Percentiles rank a stretch among this genome's conserved stretches.
Conservation (phyloP, 2,888 invertebrate genomes). For the Cinara cedri region DNA sequence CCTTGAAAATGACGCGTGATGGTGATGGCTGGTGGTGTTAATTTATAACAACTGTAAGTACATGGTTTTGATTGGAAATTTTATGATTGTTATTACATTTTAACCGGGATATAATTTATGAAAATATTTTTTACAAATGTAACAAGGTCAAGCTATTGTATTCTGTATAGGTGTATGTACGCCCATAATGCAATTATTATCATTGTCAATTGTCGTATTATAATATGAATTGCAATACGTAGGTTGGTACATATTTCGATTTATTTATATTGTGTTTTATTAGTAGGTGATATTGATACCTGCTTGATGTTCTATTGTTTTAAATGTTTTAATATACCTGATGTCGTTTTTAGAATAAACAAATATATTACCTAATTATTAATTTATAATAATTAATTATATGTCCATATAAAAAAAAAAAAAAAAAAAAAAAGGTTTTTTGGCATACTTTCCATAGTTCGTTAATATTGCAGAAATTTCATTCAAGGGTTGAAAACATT, state of each 20-base stretch:
- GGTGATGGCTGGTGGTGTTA: neutral
- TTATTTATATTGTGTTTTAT: no score
- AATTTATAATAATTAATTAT: no score
- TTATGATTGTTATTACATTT: neutral
- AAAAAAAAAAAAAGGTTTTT: no score
- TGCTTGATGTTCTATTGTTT: no score
- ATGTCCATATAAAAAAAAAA: no score
- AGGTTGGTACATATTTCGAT: neutral
- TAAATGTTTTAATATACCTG: no score
- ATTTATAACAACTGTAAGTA: neutral
- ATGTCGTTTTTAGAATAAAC: no score
- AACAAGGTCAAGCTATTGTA: neutral
- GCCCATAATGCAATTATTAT: neutral
- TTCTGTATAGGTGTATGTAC: neutral
- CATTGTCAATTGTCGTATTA: neutral
- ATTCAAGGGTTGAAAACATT: no score
- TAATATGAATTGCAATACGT: neutral
- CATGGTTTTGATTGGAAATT: conserved; percentile 7
- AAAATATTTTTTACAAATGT: neutral
- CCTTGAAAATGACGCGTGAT: conserved; percentile 9
- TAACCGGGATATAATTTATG: neutral
- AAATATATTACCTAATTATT: no score
- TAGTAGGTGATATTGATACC: no score
- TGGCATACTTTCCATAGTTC: no score
- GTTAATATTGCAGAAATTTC: no score